phyloP scores from a whole-genome alignment of 2,113 vertebrate species.

The Pelusios castaneus region DNA sequence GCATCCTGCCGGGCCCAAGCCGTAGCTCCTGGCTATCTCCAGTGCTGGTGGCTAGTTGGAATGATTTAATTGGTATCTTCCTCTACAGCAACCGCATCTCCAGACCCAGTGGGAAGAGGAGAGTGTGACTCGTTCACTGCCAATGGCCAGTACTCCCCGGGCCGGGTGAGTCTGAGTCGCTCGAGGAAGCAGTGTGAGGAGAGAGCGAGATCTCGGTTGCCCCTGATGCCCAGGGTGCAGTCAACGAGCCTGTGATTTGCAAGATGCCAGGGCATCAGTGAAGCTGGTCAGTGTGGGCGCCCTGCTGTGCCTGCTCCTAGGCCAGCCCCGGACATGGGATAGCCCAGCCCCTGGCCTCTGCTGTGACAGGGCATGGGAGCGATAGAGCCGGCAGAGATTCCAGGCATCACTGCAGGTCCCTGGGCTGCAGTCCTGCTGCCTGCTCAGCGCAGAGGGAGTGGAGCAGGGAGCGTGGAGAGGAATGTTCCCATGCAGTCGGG shows the following conservation, averaged over 20 bases:
- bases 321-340: accelerated
- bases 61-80: not conserved
- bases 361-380: not conserved
- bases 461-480: not conserved
- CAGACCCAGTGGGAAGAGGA: not conserved
- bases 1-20: not conserved
- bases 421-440: not conserved
- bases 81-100: not conserved
- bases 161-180: not conserved
- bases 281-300: too few species aligned
- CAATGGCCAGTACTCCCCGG: not conserved
- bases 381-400: accelerated
- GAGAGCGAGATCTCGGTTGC: accelerated
- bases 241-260: not conserved
- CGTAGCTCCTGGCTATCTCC: not conserved
- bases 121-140: not conserved
- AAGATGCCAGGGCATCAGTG: not conserved
- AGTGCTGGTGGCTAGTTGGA: not conserved
- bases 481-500: not conserved
- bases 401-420: not conserved
- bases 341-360: accelerated
- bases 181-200: accelerated
- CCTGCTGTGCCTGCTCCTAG: not conserved
- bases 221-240: too few species aligned
- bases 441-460: not conserved